phyloP scores from a whole-genome alignment of 2,888 invertebrate genomes.

The Nephrocerus scutellatus region DNA sequence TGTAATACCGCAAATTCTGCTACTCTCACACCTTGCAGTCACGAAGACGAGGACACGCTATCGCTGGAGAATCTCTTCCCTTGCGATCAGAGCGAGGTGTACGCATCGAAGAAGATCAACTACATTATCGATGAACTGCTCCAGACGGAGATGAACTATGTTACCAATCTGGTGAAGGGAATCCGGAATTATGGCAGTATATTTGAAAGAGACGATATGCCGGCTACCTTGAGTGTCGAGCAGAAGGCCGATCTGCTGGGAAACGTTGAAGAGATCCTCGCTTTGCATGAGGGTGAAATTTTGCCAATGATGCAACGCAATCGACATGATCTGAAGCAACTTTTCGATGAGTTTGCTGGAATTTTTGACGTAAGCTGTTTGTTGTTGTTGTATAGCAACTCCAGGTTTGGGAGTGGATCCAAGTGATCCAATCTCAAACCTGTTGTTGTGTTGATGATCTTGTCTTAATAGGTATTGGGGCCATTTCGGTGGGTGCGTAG shows the following conservation, averaged over 20 bases:
- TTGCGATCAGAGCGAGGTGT: conserved; percentile 43
- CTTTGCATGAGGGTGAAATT: conserved; percentile 60
- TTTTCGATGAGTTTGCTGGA: conserved; percentile 42
- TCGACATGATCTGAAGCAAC: conserved; percentile 39
- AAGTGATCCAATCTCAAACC: too few species aligned
- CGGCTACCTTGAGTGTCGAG: conserved; percentile 34
- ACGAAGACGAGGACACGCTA: conserved; percentile 41
- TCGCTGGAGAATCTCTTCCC: conserved; percentile 43
- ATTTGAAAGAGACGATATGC: conserved; percentile 31
- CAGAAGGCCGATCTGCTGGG: conserved; percentile 60
- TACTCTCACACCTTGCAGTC: conserved; percentile 30
- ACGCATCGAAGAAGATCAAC: conserved; percentile 42
- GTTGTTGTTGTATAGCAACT: too few species aligned
- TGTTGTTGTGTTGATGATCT: too few species aligned
- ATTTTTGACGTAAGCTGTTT: conserved; percentile 37
- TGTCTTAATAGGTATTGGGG: not conserved
- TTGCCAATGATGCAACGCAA: conserved; percentile 42
- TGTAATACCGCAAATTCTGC: conserved; percentile 2
- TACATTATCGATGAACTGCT: conserved; percentile 46
- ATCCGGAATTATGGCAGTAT: conserved; percentile 38
- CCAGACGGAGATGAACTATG: conserved; percentile 44
- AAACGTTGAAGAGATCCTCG: conserved; percentile 83
- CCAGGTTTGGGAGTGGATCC: too few species aligned
- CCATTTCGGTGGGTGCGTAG: not conserved
- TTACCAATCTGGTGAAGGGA: conserved; percentile 41